phyloP scores from a whole-genome alignment of 64 coral and sea anemone genomes.

The Astreopora myriophthalma region DNA sequence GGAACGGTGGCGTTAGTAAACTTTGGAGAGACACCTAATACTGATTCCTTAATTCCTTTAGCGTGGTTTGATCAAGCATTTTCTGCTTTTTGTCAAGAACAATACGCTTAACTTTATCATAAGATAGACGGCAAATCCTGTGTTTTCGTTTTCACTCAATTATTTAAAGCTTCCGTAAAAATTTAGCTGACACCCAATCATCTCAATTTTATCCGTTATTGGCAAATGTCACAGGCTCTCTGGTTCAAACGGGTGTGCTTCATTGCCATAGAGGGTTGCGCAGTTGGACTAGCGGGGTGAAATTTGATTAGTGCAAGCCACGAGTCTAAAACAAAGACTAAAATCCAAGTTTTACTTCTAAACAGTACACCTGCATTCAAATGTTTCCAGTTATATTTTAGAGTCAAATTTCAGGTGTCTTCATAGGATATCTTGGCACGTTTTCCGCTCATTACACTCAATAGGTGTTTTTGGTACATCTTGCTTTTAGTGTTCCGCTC shows the following conservation, averaged over 20 bases:
- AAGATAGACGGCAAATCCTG: background rate
- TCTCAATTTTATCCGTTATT: background rate
- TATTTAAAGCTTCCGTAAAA: background rate
- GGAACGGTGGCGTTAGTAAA: background rate
- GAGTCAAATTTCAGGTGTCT: slow-evolving; percentile 53
- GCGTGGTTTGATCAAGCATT: background rate
- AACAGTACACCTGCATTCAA: slow-evolving; percentile 62
- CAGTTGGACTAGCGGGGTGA: background rate
- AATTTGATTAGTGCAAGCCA: background rate
- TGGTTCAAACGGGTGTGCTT: background rate
- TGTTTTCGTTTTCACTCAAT: background rate
- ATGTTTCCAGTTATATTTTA: slow-evolving; percentile 57
- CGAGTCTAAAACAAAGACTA: slow-evolving; percentile 47
- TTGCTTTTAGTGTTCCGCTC: background rate
- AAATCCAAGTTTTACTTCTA: slow-evolving; percentile 50
- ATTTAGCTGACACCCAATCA: background rate
- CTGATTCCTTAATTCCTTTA: no score
- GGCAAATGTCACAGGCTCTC: background rate
- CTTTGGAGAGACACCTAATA: background rate
- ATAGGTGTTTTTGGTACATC: background rate
- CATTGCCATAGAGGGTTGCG: background rate
- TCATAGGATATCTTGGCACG: slow-evolving; percentile 46
- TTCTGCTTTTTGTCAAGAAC: background rate
- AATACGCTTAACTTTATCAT: background rate
- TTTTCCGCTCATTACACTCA: background rate